phyloP scores from a whole-genome alignment of 2,113 vertebrate species.

The Chaenocephalus aceratus region DNA sequence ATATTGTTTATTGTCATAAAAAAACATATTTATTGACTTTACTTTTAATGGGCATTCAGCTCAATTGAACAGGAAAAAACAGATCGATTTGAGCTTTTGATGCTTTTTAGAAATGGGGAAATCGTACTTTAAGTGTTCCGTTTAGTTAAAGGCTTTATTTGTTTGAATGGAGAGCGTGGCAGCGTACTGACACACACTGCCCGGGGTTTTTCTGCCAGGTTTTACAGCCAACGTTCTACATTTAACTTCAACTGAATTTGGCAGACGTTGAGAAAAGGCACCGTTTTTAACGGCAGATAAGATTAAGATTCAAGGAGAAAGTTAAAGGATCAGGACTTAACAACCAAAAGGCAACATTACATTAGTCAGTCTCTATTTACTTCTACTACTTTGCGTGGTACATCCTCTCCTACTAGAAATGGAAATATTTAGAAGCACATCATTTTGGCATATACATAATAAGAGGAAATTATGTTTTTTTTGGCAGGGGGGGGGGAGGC shows the following conservation, averaged over 20 bases:
- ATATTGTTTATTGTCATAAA: neutral
- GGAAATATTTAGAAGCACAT: neutral
- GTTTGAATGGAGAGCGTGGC: neutral
- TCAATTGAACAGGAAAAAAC: neutral
- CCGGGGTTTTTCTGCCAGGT: conserved; percentile 28
- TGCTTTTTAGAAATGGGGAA: neutral
- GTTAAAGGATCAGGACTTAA: neutral
- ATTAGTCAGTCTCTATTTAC: neutral
- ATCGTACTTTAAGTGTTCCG: neutral
- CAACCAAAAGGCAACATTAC: neutral
- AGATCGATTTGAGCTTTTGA: neutral
- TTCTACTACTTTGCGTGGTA: no score
- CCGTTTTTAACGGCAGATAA: neutral
- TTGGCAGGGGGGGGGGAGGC: no score
- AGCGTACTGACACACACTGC: neutral
- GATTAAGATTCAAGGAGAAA: neutral
- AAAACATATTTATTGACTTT: neutral
- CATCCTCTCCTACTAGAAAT: neutral
- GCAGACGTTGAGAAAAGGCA: neutral
- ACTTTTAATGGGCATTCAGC: no score
- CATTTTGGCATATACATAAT: neutral
- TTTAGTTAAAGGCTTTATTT: neutral
- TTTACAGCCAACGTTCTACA: conserved; percentile 6
- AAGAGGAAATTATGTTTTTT: neutral
- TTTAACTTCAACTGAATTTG: conserved; percentile 9